Evolutionary conservation across 2,113 vertebrate genomes (phyloP), one percentile per base, ranked within the genome.

Genomic region (Leucoraja erinaceus): DNA sequence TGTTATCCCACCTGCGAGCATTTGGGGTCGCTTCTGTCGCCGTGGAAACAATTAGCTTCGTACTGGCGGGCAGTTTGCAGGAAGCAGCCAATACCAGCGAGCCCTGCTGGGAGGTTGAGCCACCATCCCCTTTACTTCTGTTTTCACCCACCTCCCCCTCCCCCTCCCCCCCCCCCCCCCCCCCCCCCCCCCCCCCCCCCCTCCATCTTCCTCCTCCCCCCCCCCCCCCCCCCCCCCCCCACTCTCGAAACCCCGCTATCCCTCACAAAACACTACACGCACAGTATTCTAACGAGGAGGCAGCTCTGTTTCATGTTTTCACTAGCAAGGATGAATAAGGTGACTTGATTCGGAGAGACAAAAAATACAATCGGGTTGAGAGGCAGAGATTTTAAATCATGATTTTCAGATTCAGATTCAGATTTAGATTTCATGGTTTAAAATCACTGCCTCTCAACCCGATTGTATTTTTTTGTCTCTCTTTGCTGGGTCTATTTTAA

Each of bases 21-120:
- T 91, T 72, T 38, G 5, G 88, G 88, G 88, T 91, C 88, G 74
- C 68, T 72, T 91, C 90, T 72, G 90, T 91, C 68, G 38, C 68
- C 90, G 63, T 91, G 90, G 90, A 47, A 91, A 91, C 90, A 91
- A 91, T 91, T 91, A 91, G 66, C 90, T 91, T 74, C 90, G 66
- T 9, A 91, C 88, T 54, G 90, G 66, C 66, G 66, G 8, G 70
- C 68, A 22, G 38, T 72, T 33, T 91, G 33, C 90, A 91, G 66
- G 33, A 91, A 22, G 18, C 66, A 74, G 90, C 31, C 66, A 91
- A 91, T 74, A 66, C 20, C 66, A 0, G 83, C n/a, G 31, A 88
- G 63, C 83, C 83, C 83, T 88, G 83, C 83, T 63, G 88, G 22
- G 66, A 91, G 31, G 16, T 91, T 33, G 25, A 5, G 9, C 25